Evolutionary conservation across 1,140 invertebrate species (phyloP).

Genomic region (Panagrolaimus sp.): DNA sequence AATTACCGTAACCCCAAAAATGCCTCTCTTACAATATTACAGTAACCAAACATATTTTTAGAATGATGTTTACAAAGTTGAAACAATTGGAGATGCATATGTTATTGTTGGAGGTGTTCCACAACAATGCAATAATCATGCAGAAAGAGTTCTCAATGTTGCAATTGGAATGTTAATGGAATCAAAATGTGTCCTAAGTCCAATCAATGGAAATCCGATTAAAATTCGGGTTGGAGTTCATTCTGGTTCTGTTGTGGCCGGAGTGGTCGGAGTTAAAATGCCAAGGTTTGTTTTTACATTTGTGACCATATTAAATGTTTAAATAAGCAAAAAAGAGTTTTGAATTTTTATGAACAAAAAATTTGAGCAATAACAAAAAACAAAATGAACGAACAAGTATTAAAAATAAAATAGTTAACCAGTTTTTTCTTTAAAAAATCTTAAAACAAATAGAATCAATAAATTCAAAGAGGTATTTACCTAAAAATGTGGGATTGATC

Average conservation of each 20-base stretch:
- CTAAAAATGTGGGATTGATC: too few species aligned
- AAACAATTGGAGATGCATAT: constrained; percentile 58
- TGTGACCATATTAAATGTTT: too few species aligned
- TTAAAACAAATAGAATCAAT: not conserved
- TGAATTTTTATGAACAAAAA: not conserved
- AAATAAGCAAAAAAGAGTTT: not conserved
- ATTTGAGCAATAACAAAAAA: not conserved
- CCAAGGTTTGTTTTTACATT: constrained; percentile 43
- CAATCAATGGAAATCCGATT: constrained; percentile 39
- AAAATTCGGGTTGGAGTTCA: constrained; percentile 48
- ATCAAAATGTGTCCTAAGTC: constrained; percentile 44
- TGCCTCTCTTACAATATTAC: constrained; percentile 52
- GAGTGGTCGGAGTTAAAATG: constrained; percentile 64
- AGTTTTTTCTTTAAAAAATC: too few species aligned
- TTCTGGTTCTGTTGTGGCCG: constrained; percentile 59
- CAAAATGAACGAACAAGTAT: not conserved
- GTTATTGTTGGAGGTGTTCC: constrained; percentile 59
- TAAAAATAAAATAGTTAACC: not conserved
- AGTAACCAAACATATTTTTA: constrained; percentile 60
- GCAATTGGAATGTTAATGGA: constrained; percentile 53
- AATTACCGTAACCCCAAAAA: constrained; percentile 4
- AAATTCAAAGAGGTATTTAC: not conserved
- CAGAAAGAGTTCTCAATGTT: constrained; percentile 52
- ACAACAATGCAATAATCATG: constrained; percentile 46
- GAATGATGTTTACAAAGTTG: constrained; percentile 60